Percentiles rank a stretch among this genome's conserved stretches.
Conservation (phyloP, 2,797 vertebrate species). For the Bradypodion pumilum region DNA sequence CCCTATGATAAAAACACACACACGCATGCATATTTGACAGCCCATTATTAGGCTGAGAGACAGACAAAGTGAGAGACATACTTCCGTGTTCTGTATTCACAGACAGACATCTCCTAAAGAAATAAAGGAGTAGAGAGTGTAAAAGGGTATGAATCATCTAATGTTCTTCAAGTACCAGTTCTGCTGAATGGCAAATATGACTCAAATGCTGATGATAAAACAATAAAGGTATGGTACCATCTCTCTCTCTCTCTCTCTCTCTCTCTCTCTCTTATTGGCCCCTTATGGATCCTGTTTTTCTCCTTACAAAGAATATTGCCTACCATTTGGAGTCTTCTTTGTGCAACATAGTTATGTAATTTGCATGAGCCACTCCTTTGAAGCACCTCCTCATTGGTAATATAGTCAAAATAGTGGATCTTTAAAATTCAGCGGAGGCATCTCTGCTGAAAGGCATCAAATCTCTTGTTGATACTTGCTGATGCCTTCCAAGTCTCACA, state of each 20-base stretch:
- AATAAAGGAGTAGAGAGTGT: constrained; percentile 28
- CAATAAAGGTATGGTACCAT: constrained; percentile 30
- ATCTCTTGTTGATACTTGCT: no score
- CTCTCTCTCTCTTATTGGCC: no score
- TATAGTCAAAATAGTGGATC: no score
- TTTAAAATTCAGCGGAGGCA: no score
- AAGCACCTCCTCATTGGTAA: no score
- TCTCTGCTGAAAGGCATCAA: no score
- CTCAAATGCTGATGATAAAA: neutral
- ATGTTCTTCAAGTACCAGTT: constrained; percentile 11
- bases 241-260: neutral
- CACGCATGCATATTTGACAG: constrained; percentile 41
- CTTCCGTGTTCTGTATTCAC: constrained; percentile 31
- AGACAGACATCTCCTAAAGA: constrained; percentile 38
- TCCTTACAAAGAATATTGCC: no score
- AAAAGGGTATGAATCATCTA: constrained; percentile 25
- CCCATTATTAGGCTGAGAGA: constrained; percentile 36
- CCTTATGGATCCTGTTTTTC: no score
- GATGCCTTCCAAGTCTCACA: no score
- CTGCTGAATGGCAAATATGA: constrained; percentile 6
- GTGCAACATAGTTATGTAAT: no score
- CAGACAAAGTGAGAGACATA: constrained; percentile 29
- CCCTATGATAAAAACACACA: constrained; percentile 20
- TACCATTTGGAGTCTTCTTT: no score
- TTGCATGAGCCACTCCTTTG: no score